Conservation (phyloP, 2,888 invertebrate species). For the Eulithis testata region DNA sequence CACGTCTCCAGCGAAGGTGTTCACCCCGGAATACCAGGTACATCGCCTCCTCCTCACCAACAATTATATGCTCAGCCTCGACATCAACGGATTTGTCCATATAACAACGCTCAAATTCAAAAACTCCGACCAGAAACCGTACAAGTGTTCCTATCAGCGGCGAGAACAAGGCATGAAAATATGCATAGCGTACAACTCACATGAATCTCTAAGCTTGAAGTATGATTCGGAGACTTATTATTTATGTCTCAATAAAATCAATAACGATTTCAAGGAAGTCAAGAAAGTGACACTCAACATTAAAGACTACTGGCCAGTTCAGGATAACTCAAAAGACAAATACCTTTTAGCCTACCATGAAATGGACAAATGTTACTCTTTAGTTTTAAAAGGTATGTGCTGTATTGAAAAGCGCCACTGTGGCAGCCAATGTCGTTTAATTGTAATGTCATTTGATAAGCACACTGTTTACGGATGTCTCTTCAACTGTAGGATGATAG, state of each 20-base stretch:
- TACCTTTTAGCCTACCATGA: slow-evolving; percentile 45
- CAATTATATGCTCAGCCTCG: slow-evolving; percentile 64
- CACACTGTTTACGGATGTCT: slow-evolving; percentile 56
- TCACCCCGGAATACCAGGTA: slow-evolving; percentile 62
- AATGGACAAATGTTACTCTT: slow-evolving; percentile 40
- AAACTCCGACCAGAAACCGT: slow-evolving; percentile 54
- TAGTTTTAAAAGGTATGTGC: slow-evolving; percentile 45
- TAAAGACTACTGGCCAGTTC: slow-evolving; percentile 41
- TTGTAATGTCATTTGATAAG: slow-evolving; percentile 60
- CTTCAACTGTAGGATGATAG: slow-evolving; percentile 45
- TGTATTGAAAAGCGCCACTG: slow-evolving; percentile 30
- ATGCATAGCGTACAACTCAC: slow-evolving; percentile 42
- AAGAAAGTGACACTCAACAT: slow-evolving; percentile 46
- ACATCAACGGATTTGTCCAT: slow-evolving; percentile 59
- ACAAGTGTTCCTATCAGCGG: slow-evolving; percentile 55
- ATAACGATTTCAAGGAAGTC: slow-evolving; percentile 52
- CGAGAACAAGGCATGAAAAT: slow-evolving; percentile 50
- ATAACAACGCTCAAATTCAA: slow-evolving; percentile 64
- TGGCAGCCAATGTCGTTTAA: slow-evolving; percentile 40
- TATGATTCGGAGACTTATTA: slow-evolving; percentile 50
- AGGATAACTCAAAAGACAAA: slow-evolving; percentile 40
- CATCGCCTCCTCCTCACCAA: slow-evolving; percentile 52
- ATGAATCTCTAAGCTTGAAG: slow-evolving; percentile 56
- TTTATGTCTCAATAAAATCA: slow-evolving; percentile 56
- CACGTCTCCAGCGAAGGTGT: slow-evolving; percentile 46